phyloP scores from a whole-genome alignment of 2,797 vertebrate genomes.

The Lepus townsendii region DNA sequence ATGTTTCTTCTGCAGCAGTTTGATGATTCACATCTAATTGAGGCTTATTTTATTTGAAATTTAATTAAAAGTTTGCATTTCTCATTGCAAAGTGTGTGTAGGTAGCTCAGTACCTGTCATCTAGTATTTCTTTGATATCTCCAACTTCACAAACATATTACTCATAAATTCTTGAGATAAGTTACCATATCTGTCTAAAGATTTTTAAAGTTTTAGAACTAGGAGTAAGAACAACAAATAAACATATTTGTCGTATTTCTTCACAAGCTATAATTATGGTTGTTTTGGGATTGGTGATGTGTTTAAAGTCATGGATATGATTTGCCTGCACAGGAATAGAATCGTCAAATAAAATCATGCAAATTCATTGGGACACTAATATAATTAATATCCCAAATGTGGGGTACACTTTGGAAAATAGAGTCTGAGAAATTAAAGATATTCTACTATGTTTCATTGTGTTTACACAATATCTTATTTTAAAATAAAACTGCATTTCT shows the following conservation, averaged over 20 bases:
- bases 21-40: constrained; percentile 48
- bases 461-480: not conserved
- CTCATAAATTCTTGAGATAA: constrained; percentile 17
- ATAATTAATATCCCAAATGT: not conserved
- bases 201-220: constrained; percentile 26
- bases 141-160: constrained; percentile 38
- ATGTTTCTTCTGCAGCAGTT: constrained; percentile 36
- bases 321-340: constrained; percentile 1
- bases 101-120: not conserved
- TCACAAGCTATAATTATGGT: constrained; percentile 24
- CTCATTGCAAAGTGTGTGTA: constrained; percentile 3
- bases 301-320: constrained; percentile 62
- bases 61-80: constrained; percentile 48
- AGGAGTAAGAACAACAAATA: not conserved
- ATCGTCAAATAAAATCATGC: constrained; percentile 69
- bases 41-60: constrained; percentile 61
- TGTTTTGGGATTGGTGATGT: constrained; percentile 46
- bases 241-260: not conserved
- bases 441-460: not conserved
- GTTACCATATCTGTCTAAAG: constrained; percentile 1
- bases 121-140: constrained; percentile 31
- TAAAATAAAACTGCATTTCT: constrained; percentile 59
- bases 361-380: constrained; percentile 15
- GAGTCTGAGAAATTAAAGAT: constrained; percentile 42
- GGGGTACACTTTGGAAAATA: constrained; percentile 15